These are phyloP conservation scores for Pharmacophagus antenor DNA, from an alignment of 2,888 invertebrate species.

Conservation along the genomic window DNA sequence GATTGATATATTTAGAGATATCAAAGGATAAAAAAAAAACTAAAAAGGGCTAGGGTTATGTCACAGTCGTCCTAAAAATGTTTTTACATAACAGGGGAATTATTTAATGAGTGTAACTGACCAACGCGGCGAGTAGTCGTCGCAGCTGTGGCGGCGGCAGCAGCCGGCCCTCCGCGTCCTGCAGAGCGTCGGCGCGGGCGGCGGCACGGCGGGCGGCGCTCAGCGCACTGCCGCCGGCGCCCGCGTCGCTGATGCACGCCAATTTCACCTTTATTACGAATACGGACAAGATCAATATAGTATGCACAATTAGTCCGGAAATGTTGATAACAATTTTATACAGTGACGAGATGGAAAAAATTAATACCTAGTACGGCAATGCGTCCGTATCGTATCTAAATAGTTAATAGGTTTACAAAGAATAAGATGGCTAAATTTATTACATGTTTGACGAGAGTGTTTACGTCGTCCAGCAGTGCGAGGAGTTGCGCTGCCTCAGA, in stretches of 20 bases:
- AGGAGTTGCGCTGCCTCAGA: slow-evolving; percentile 87
- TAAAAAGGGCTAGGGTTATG: too few relatives aligned
- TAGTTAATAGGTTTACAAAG: too few relatives aligned
- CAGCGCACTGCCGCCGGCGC: slow-evolving; percentile 86
- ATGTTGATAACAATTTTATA: too few relatives aligned
- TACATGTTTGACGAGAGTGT: slow-evolving; percentile 93
- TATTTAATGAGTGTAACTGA: slow-evolving; percentile 57
- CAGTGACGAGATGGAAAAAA: too few relatives aligned
- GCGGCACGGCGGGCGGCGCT: slow-evolving; percentile 84
- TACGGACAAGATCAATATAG: background rate
- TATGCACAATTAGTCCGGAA: too few relatives aligned
- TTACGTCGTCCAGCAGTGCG: slow-evolving; percentile 90
- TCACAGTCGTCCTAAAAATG: too few relatives aligned
- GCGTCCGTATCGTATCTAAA: too few relatives aligned
- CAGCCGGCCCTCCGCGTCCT: slow-evolving; percentile 89
- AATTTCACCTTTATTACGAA: slow-evolving; percentile 59
- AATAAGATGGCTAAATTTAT: slow-evolving; percentile 46
- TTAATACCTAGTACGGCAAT: too few relatives aligned
- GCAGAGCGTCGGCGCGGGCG: slow-evolving; percentile 68
- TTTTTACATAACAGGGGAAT: too few relatives aligned
- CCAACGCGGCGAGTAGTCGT: slow-evolving; percentile 88
- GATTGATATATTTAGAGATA: too few relatives aligned
- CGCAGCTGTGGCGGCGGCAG: slow-evolving; percentile 88
- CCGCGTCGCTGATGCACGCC: slow-evolving; percentile 67
- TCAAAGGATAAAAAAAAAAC: too few relatives aligned